These are phyloP conservation scores for Pollenia amentaria DNA, from an alignment of 2,888 invertebrate genomes.

Conservation along the genomic window DNA sequence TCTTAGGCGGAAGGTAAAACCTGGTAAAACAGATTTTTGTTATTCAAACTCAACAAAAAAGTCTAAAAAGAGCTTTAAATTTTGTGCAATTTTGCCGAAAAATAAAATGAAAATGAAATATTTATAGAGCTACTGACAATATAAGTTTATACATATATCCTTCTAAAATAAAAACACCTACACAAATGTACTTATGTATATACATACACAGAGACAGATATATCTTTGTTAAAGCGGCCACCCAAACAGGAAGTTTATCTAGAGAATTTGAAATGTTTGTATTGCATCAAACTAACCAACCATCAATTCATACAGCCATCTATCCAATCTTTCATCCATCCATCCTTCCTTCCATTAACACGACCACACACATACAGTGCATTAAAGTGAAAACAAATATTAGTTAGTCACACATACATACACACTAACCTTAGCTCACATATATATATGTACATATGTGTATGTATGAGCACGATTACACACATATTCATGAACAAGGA, in stretches of 20 bases:
- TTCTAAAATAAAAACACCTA: not conserved
- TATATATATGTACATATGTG: not conserved
- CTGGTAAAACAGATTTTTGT: slow-evolving; percentile 11
- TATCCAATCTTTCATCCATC: slow-evolving; percentile 8
- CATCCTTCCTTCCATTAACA: slow-evolving; percentile 34
- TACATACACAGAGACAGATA: not conserved
- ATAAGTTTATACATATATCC: not conserved
- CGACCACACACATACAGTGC: slow-evolving; percentile 9
- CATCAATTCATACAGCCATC: slow-evolving; percentile 37
- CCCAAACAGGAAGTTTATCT: slow-evolving; percentile 67
- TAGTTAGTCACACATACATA: slow-evolving; percentile 4
- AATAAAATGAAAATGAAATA: slow-evolving; percentile 46
- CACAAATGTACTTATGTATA: not conserved
- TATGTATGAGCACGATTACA: too few species aligned
- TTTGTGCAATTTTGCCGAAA: slow-evolving; percentile 45
- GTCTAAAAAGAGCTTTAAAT: slow-evolving; percentile 28
- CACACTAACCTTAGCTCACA: not conserved
- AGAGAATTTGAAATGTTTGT: slow-evolving; percentile 66
- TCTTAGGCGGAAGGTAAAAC: slow-evolving; percentile 50
- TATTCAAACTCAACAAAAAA: not conserved
- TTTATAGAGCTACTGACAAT: slow-evolving; percentile 39
- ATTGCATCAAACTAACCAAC: slow-evolving; percentile 54
- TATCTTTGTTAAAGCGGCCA: slow-evolving; percentile 52
- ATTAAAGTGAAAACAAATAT: slow-evolving; percentile 57
- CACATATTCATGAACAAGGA: not conserved